Conservation (phyloP, 2,888 invertebrate species). For the Dasysyrphus tricinctus region DNA sequence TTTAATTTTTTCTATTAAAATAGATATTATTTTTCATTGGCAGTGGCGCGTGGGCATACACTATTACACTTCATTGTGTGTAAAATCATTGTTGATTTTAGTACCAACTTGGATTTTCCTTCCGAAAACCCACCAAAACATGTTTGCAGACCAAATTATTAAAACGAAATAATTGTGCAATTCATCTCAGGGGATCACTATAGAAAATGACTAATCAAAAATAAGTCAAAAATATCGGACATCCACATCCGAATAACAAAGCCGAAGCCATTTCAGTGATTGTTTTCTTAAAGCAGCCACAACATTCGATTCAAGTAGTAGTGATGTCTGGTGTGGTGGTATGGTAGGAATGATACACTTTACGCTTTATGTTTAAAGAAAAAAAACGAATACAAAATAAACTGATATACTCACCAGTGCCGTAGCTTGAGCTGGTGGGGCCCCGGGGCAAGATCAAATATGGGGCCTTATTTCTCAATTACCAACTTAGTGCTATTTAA, state of each 20-base stretch:
- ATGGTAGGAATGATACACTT: background rate
- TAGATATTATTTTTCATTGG: background rate
- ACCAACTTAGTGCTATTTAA: too few species aligned
- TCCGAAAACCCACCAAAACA: background rate
- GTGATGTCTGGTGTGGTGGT: background rate
- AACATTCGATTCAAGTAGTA: background rate
- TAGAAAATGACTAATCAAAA: background rate
- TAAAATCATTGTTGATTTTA: too few species aligned
- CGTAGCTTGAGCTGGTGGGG: too few species aligned
- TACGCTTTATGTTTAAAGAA: too few species aligned
- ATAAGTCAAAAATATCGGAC: background rate
- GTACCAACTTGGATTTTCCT: background rate
- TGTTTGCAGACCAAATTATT: slow-evolving; percentile 9
- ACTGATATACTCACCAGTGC: too few species aligned
- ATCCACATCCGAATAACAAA: background rate
- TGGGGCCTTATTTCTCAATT: too few species aligned
- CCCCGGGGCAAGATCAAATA: too few species aligned
- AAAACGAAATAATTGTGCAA: background rate
- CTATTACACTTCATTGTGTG: too few species aligned
- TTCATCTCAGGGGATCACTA: background rate
- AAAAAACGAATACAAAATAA: too few species aligned
- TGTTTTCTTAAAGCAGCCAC: background rate
- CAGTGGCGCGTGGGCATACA: too few species aligned
- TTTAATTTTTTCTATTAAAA: background rate
- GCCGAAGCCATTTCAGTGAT: background rate